Percentiles rank a stretch among this genome's conserved stretches.
Evolutionary conservation across 2,113 vertebrate species (phyloP).

Genomic region (Phalacrocorax aristotelis): DNA sequence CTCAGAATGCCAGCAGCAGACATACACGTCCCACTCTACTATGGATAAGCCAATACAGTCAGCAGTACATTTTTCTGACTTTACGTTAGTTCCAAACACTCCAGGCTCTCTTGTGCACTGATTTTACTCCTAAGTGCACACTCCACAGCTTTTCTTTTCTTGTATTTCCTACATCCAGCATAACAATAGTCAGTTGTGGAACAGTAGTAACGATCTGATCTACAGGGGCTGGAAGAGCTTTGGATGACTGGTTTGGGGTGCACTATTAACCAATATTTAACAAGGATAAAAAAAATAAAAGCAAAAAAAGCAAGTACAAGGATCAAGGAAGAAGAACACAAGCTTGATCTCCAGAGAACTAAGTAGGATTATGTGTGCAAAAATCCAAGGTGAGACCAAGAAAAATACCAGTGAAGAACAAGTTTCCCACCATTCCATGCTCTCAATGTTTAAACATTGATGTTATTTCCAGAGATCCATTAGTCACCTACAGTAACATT

Average conservation of each 20-base stretch:
- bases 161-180: not conserved
- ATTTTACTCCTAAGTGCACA: not conserved
- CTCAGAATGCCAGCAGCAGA: not conserved
- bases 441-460: not conserved
- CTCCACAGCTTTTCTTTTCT: not conserved
- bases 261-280: not conserved
- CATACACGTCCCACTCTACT: not conserved
- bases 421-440: not conserved
- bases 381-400: not conserved
- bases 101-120: not conserved
- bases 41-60: rapidly evolving
- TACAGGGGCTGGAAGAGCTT: not conserved
- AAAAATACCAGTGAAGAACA: not conserved
- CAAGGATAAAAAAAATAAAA: not conserved
- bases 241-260: not conserved
- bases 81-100: not conserved
- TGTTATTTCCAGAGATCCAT: not conserved
- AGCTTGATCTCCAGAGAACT: not conserved
- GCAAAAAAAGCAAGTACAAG: not conserved
- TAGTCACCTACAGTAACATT: not conserved
- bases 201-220: not conserved
- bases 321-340: not conserved
- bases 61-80: not conserved
- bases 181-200: not conserved
- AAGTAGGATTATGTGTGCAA: not conserved